Evolutionary conservation across 1,140 invertebrate species (phyloP).

Genomic region (Micrasema minimum): DNA sequence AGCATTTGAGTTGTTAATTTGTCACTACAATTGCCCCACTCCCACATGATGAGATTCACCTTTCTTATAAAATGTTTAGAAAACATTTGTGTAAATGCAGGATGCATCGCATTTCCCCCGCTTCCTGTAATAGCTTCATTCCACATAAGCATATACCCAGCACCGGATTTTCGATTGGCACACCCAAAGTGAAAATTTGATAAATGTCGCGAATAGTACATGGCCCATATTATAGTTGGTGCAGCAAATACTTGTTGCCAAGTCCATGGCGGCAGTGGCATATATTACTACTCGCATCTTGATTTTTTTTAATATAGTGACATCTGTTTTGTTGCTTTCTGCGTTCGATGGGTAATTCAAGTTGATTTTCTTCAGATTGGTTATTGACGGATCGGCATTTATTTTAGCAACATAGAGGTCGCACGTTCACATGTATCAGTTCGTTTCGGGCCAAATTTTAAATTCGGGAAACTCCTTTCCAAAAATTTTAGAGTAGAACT

Average conservation of each 20-base stretch:
- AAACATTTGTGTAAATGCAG: slow-evolving; percentile 4
- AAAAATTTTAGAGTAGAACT: too few relatives aligned
- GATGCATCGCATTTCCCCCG: slow-evolving; percentile 22
- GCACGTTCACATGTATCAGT: too few relatives aligned
- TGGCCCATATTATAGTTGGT: slow-evolving; percentile 12
- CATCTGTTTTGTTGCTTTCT: too few relatives aligned
- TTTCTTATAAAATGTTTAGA: neutral
- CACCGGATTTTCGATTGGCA: slow-evolving; percentile 17
- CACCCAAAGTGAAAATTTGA: slow-evolving; percentile 28
- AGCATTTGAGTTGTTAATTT: slow-evolving; percentile 4
- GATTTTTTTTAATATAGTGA: too few relatives aligned
- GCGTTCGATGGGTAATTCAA: too few relatives aligned
- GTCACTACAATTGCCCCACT: slow-evolving; percentile 3
- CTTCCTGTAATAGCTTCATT: slow-evolving; percentile 15
- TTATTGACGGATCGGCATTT: too few relatives aligned
- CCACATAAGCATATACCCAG: slow-evolving; percentile 26
- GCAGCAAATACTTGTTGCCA: neutral
- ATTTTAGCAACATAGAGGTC: too few relatives aligned
- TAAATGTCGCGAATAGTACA: slow-evolving; percentile 19
- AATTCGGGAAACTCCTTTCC: too few relatives aligned
- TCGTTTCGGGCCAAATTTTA: too few relatives aligned
- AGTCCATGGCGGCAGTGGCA: too few relatives aligned
- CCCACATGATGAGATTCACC: slow-evolving; percentile 11
- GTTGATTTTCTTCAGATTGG: too few relatives aligned
- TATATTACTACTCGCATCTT: too few relatives aligned